Conservation (phyloP, 2,113 vertebrate genomes). For the Podarcis muralis region DNA sequence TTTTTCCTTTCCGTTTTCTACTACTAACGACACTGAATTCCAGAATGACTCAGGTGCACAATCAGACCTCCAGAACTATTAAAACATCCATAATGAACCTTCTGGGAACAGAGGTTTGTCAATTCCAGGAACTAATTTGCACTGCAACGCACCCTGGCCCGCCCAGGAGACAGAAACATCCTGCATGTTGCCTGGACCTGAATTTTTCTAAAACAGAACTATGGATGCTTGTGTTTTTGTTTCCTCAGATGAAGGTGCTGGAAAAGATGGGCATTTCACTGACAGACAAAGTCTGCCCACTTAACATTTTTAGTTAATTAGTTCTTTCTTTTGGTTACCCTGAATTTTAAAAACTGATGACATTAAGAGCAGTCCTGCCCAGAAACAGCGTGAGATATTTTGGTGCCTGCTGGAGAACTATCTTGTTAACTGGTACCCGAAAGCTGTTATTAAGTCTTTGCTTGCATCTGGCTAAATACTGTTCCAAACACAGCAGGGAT, state of each 20-base stretch:
- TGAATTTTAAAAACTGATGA: neutral
- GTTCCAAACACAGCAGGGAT: neutral
- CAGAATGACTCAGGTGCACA: neutral
- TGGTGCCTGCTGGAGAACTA: neutral
- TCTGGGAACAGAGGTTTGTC: neutral
- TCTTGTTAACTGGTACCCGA: neutral
- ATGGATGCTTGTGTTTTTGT: neutral
- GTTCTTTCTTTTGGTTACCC: neutral
- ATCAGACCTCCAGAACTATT: neutral
- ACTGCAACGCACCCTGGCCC: neutral
- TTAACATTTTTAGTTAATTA: neutral
- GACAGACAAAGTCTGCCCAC: neutral
- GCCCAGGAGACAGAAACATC: neutral
- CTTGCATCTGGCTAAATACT: neutral
- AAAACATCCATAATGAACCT: neutral
- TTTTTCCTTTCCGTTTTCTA: neutral
- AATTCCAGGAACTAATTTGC: neutral
- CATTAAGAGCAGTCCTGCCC: neutral
- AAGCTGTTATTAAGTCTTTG: neutral
- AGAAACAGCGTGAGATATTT: neutral
- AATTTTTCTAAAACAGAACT: neutral
- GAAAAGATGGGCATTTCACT: neutral
- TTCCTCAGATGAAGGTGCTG: neutral
- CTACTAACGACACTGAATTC: neutral
- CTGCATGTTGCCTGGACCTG: neutral